Evolutionary conservation across 2,113 vertebrate species (phyloP).

Genomic region (Carassius gibelio): DNA sequence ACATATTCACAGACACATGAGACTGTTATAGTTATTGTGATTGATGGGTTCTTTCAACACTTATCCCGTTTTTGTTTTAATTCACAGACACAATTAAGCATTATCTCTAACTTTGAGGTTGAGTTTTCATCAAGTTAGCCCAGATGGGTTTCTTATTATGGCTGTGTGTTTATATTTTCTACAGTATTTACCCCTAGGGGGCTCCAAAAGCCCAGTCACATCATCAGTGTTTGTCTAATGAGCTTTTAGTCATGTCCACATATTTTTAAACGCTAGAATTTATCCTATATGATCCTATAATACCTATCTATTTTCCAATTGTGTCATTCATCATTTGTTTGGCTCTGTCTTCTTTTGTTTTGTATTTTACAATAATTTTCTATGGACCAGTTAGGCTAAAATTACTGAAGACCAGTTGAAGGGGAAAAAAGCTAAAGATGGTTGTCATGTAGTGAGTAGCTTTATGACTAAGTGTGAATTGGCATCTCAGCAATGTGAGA

Average conservation of each 20-base stretch:
- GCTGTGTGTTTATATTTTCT: background rate
- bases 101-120: background rate
- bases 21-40: background rate
- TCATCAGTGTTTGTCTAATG: background rate
- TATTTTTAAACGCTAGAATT: background rate
- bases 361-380: no score
- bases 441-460: background rate
- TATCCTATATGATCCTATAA: background rate
- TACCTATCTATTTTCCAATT: background rate
- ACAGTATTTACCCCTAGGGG: background rate
- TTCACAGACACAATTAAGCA: background rate
- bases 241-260: background rate
- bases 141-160: background rate
- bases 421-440: background rate
- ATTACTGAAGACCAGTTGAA: background rate
- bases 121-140: background rate
- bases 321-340: background rate
- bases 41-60: background rate
- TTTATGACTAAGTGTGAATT: conserved; percentile 4
- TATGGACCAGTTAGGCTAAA: background rate
- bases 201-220: background rate
- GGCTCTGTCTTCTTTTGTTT: no score
- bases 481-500: conserved; percentile 1
- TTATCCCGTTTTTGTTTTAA: background rate
- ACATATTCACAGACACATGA: background rate